These are phyloP conservation scores for Conger conger DNA, from an alignment of 2,113 vertebrate species.

Conservation along the genomic window DNA sequence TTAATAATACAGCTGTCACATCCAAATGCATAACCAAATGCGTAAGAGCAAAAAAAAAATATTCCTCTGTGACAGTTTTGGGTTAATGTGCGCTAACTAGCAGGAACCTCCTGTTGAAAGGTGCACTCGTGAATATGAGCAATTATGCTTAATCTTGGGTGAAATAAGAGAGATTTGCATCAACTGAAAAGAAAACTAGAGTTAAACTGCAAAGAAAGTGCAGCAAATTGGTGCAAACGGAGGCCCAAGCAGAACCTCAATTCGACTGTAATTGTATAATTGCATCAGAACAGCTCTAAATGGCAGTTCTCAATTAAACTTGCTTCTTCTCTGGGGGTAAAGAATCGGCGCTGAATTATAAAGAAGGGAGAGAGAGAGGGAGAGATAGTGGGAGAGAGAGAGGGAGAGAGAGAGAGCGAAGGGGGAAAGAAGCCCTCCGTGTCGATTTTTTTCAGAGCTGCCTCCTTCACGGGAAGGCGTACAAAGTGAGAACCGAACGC, in stretches of 20 bases:
- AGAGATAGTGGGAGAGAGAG: constrained; percentile 28
- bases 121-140: constrained; percentile 77
- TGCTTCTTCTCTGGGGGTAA: constrained; percentile 76
- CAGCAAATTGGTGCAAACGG: constrained; percentile 78
- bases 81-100: constrained; percentile 29
- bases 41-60: constrained; percentile 59
- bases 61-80: not conserved
- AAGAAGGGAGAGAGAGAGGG: constrained; percentile 68
- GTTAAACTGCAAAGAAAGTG: constrained; percentile 78
- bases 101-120: constrained; percentile 75
- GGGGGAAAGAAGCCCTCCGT: constrained; percentile 56
- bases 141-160: constrained; percentile 78
- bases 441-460: not conserved
- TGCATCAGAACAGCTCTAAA: constrained; percentile 73
- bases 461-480: constrained; percentile 11
- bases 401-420: constrained; percentile 36
- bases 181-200: constrained; percentile 72
- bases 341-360: constrained; percentile 74
- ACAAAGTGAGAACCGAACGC: constrained; percentile 8
- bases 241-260: constrained; percentile 75
- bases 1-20: constrained; percentile 73
- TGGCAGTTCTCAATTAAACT: constrained; percentile 77
- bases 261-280: constrained; percentile 81
- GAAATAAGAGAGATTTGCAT: constrained; percentile 80
- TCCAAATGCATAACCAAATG: constrained; percentile 56